A percentile compares a stretch with the other conserved stretches of the same genome.
Evolutionary conservation across 2,888 invertebrate species (phyloP).

Genomic region (Tenthredo amoena): DNA sequence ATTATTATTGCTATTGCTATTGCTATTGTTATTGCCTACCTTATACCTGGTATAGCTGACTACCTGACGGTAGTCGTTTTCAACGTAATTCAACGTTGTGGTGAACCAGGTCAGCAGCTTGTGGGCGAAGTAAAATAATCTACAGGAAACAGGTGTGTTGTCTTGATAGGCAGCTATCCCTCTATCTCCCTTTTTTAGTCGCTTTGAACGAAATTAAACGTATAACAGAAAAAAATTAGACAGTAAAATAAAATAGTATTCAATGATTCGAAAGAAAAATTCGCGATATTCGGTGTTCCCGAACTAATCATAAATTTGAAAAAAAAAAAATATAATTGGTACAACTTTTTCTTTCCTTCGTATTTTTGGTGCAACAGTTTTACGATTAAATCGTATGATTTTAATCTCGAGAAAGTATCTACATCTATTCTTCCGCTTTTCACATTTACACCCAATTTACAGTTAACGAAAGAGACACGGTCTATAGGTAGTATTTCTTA

Average conservation of each 20-base stretch:
- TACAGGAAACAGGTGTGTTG: constrained; percentile 43
- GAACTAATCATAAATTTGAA: too few species aligned
- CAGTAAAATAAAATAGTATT: background rate
- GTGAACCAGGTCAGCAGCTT: constrained; percentile 47
- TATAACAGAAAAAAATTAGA: background rate
- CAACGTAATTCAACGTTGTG: constrained; percentile 20
- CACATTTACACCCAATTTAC: background rate
- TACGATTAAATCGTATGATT: too few species aligned
- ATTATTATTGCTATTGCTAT: background rate
- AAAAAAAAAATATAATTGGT: too few species aligned
- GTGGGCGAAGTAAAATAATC: constrained; percentile 32
- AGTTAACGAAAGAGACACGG: background rate
- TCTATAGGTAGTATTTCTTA: background rate
- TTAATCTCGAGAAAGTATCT: background rate
- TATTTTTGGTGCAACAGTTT: too few species aligned
- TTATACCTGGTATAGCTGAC: background rate
- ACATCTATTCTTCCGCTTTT: background rate
- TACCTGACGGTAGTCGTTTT: background rate
- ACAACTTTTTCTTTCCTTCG: too few species aligned
- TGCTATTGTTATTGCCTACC: background rate
- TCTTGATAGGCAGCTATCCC: constrained; percentile 22
- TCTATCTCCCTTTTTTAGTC: background rate
- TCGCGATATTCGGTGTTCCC: too few species aligned
- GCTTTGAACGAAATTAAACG: background rate
- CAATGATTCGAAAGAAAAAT: background rate